phyloP scores from a whole-genome alignment of 2,888 invertebrate genomes.

The Cynaeus angustus region DNA sequence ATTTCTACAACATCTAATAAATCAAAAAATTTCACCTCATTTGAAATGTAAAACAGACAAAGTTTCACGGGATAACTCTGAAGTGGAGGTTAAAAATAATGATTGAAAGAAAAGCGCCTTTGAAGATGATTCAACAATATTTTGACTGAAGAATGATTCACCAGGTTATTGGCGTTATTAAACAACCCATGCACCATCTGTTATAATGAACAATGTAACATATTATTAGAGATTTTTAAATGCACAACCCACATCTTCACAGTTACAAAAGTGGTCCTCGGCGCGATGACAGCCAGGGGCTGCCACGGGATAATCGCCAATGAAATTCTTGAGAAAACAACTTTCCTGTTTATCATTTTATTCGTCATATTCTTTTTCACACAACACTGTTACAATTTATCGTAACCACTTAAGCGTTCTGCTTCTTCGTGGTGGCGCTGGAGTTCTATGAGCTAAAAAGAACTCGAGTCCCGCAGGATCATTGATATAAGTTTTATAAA shows the following conservation, averaged over 20 bases:
- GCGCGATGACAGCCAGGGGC: not conserved
- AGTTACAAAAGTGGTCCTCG: conserved; percentile 1
- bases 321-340: too few relatives aligned
- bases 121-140: not conserved
- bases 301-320: too few relatives aligned
- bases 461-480: not conserved
- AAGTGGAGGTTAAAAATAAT: not conserved
- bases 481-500: not conserved
- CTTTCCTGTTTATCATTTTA: too few relatives aligned
- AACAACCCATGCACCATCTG: conserved; percentile 13
- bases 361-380: too few relatives aligned
- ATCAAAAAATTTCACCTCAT: conserved; percentile 2
- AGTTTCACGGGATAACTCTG: not conserved
- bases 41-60: conserved; percentile 8
- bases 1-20: conserved; percentile 4
- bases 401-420: too few relatives aligned
- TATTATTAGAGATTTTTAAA: conserved; percentile 21
- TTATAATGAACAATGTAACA: conserved; percentile 16
- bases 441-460: too few relatives aligned
- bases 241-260: conserved; percentile 14
- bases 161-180: conserved; percentile 11
- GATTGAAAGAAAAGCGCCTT: conserved; percentile 3
- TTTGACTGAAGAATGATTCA: conserved; percentile 9
- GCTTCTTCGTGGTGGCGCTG: too few relatives aligned
- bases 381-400: too few relatives aligned